Evolutionary conservation across 2,888 invertebrate genomes (phyloP).

Genomic region (Eretmocerus hayati): DNA sequence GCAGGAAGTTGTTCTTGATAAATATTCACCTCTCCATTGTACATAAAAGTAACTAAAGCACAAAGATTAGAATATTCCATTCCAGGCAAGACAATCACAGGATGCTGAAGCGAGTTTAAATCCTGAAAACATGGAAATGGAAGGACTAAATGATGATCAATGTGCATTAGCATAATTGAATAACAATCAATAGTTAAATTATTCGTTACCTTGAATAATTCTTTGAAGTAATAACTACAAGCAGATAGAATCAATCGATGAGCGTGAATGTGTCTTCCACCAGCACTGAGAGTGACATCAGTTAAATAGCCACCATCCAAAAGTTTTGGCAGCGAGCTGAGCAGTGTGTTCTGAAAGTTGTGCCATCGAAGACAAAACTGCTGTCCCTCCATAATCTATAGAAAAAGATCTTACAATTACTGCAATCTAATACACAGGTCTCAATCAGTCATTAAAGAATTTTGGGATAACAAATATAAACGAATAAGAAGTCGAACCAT

Average conservation of each 20-base stretch:
- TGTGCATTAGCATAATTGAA: not conserved
- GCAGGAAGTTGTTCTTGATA: slow-evolving; percentile 72
- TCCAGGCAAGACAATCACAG: slow-evolving; percentile 65
- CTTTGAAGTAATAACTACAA: slow-evolving; percentile 85
- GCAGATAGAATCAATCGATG: slow-evolving; percentile 82
- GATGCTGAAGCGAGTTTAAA: slow-evolving; percentile 61
- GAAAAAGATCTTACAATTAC: no score
- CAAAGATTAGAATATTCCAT: slow-evolving; percentile 65
- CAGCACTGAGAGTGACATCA: slow-evolving; percentile 81
- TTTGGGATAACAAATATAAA: no score
- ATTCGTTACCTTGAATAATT: slow-evolving; percentile 66
- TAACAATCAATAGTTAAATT: slow-evolving; percentile 30
- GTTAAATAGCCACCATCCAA: slow-evolving; percentile 75
- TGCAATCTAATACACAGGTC: no score
- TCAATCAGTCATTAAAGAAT: no score
- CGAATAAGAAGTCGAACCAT: no score
- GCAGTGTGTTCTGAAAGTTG: slow-evolving; percentile 67
- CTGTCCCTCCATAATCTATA: slow-evolving; percentile 55
- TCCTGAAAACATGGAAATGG: slow-evolving; percentile 50
- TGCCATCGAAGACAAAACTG: slow-evolving; percentile 84
- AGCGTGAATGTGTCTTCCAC: slow-evolving; percentile 75
- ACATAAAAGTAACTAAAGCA: slow-evolving; percentile 78
- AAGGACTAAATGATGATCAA: not conserved
- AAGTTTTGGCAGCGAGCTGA: slow-evolving; percentile 70
- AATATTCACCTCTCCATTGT: slow-evolving; percentile 80